Evolutionary conservation across 2,797 vertebrate genomes (phyloP).

Genomic region (Pseudomugil gertrudae): DNA sequence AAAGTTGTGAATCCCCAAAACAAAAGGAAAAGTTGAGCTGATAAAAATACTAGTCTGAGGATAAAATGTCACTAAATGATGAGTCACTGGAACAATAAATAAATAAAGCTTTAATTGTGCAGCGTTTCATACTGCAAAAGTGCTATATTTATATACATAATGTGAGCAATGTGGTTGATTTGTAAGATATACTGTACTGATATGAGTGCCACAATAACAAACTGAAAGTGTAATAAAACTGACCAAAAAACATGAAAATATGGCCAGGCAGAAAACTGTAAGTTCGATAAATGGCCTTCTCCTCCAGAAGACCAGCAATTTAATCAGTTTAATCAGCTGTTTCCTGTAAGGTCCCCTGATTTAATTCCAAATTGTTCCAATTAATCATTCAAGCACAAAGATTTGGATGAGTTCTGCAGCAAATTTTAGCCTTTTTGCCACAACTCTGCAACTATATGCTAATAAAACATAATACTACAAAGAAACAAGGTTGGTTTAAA

Average conservation of each 20-base stretch:
- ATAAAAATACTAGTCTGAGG: neutral
- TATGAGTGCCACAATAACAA: neutral
- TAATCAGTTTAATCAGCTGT: constrained; percentile 53
- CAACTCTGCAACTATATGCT: constrained; percentile 25
- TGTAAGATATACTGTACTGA: neutral
- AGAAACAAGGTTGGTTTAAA: constrained; percentile 13
- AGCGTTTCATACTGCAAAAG: neutral
- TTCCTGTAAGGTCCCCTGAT: constrained; percentile 51
- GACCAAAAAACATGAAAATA: constrained; percentile 52
- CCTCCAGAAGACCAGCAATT: constrained; percentile 36
- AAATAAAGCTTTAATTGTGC: neutral
- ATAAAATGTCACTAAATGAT: no score
- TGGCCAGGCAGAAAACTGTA: constrained; percentile 22
- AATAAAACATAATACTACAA: constrained; percentile 26
- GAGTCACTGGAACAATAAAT: no score
- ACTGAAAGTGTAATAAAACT: constrained; percentile 13
- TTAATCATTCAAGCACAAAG: constrained; percentile 69
- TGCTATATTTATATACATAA: neutral
- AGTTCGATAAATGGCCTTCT: constrained; percentile 7
- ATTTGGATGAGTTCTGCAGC: constrained; percentile 49
- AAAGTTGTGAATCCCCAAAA: neutral
- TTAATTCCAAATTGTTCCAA: constrained; percentile 61
- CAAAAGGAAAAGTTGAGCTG: neutral
- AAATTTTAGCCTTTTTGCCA: constrained; percentile 39
- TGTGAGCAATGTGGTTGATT: neutral